Conservation (phyloP, 2,888 invertebrate genomes). For the Lampropteryx suffumata region DNA sequence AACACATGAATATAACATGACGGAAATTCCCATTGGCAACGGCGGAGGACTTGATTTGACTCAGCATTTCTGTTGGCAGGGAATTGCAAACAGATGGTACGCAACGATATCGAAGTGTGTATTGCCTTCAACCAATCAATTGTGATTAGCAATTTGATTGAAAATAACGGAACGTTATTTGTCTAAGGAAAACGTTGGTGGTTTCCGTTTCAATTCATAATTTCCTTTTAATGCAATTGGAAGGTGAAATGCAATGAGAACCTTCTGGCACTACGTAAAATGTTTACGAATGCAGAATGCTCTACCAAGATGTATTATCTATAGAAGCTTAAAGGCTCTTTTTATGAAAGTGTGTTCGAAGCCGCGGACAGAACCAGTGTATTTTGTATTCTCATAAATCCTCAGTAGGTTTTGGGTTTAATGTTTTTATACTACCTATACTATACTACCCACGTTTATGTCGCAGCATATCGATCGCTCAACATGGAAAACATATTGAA, state of each 20-base stretch:
- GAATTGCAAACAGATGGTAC: not conserved
- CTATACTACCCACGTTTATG: not conserved
- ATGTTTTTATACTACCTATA: not conserved
- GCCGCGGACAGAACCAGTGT: too few relatives aligned
- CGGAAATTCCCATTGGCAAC: not conserved
- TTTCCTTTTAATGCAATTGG: not conserved
- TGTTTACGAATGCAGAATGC: too few relatives aligned
- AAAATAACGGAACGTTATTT: conserved; percentile 2
- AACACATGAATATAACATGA: not conserved
- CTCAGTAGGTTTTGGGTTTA: too few relatives aligned
- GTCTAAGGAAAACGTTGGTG: not conserved
- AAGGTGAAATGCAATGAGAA: too few relatives aligned
- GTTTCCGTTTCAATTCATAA: not conserved
- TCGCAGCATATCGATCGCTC: conserved; percentile 14
- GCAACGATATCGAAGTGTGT: not conserved
- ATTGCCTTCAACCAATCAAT: conserved; percentile 5
- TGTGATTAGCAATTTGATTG: conserved; percentile 5
- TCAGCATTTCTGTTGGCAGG: not conserved
- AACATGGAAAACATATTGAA: conserved; percentile 17
- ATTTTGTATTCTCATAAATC: too few relatives aligned
- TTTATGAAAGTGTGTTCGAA: too few relatives aligned
- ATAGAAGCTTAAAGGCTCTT: too few relatives aligned
- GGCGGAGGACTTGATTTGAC: not conserved
- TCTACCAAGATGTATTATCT: too few relatives aligned
- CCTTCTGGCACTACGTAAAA: too few relatives aligned